Evolutionary conservation across 2,888 invertebrate genomes (phyloP).

Genomic region (Agonopterix heracliana): DNA sequence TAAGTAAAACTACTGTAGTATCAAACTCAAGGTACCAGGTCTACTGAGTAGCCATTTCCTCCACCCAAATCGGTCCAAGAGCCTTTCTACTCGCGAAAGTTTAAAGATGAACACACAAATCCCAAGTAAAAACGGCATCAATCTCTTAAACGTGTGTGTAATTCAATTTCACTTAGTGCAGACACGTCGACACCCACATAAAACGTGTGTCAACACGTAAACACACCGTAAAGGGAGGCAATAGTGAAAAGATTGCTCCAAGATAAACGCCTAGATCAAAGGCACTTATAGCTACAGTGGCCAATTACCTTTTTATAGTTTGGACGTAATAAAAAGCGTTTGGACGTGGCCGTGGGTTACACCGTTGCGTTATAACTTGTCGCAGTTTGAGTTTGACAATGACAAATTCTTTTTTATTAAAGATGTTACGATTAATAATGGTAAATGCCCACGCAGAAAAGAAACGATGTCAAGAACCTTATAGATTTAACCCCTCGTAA

Average conservation of each 20-base stretch:
- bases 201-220: conserved; percentile 17
- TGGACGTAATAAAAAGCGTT: conserved; percentile 23
- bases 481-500: too few species aligned
- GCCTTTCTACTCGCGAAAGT: conserved; percentile 1
- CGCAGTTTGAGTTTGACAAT: too few species aligned
- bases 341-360: not conserved
- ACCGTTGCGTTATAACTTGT: not conserved
- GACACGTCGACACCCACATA: conserved; percentile 2
- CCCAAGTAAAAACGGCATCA: conserved; percentile 2
- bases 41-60: too few species aligned
- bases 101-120: conserved; percentile 3
- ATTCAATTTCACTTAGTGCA: conserved; percentile 9
- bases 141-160: conserved; percentile 3
- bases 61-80: too few species aligned
- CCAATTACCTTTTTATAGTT: conserved; percentile 44
- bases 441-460: too few species aligned
- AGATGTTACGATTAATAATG: too few species aligned
- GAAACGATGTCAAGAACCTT: too few species aligned
- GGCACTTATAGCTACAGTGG: conserved; percentile 24
- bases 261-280: conserved; percentile 44
- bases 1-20: too few species aligned
- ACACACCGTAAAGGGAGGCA: conserved; percentile 28
- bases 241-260: conserved; percentile 27
- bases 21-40: too few species aligned
- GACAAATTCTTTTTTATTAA: too few species aligned